phyloP scores from a whole-genome alignment of 1,140 invertebrate genomes.

The Trichonephila clavipes region DNA sequence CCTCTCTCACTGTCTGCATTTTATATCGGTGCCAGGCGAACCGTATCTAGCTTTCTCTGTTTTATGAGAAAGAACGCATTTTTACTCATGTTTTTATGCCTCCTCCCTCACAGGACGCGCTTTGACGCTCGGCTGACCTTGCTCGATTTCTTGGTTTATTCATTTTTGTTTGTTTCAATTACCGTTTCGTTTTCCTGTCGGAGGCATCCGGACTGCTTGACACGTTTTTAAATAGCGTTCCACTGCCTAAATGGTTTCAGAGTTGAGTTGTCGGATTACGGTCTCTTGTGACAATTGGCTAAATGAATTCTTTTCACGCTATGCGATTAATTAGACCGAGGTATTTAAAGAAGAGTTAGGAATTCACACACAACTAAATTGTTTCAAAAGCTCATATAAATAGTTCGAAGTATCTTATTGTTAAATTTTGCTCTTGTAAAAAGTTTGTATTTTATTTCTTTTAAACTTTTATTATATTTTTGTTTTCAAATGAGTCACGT shows the following conservation, averaged over 20 bases:
- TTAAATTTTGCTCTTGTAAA: too few species aligned
- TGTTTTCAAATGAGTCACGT: too few species aligned
- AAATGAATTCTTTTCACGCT: background rate
- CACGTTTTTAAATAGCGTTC: background rate
- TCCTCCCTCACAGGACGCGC: constrained; percentile 17
- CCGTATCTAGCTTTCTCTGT: constrained; percentile 46
- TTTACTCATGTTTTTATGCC: constrained; percentile 61
- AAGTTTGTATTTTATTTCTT: too few species aligned
- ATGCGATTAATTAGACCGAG: background rate
- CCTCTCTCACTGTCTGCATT: constrained; percentile 33
- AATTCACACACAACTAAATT: too few species aligned
- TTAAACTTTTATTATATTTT: too few species aligned
- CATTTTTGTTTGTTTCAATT: constrained; percentile 77
- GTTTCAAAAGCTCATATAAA: too few species aligned
- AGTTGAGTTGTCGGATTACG: background rate
- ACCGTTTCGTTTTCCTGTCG: constrained; percentile 35
- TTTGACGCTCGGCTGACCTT: constrained; percentile 49
- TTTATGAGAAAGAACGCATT: constrained; percentile 56
- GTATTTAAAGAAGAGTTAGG: background rate
- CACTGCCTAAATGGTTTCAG: background rate
- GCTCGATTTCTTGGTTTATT: constrained; percentile 60
- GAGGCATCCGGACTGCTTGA: background rate
- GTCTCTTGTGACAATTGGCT: background rate
- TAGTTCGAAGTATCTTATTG: too few species aligned
- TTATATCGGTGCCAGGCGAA: constrained; percentile 39